Base-by-base conservation (phyloP, 1,140 invertebrate species). In the Trachymyrmex septentrionalis region DNA sequence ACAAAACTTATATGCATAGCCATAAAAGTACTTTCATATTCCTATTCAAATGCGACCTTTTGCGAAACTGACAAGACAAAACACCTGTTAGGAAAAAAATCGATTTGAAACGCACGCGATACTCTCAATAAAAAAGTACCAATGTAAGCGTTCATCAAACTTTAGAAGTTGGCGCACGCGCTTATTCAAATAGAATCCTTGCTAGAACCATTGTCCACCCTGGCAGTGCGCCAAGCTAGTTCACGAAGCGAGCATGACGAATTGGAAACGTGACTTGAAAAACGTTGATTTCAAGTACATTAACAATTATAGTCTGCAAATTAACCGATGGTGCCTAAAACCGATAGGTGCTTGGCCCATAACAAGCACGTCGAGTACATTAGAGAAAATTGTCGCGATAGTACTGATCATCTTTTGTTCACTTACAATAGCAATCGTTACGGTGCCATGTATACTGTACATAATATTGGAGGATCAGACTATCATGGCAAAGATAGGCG, bases 331-430 rank as follows among this genome's bases (percentile, higher is more conserved):
- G 85, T 72, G 72, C 21, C 48, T 81, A 1, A 72, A 64, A 57
- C 30, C 76, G 9, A 81, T 92, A n/a, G 90, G 88, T 16, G 66
- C 85, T 1, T 92, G 90, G 91, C 88, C 91, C 4, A 34, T 55
- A 0, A 44, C 48, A 0, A 3, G 3, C 6, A 0, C 48, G 0
- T 27, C 19, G 5, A 63, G 63, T 1, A 12, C 2, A 7, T 7
- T 19, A 2, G 0, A 38, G 4, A 85, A 63, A 6, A 61, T n/a
- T 12, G 3, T 38, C 0, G 10, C 19, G 2, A 1, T 4, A 12
- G 3, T 88, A 1, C 10, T 44, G 10, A 88, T 67, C 4, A 0
- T 75, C 4, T 0, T 44, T 6, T 89, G 72, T 4, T 78, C 44
- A 19, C 3, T 9, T 6, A 12, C 85, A 10, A 30, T 89, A 16